Conservation (phyloP, 2,888 invertebrate genomes). For the Prenolepis imparis region DNA sequence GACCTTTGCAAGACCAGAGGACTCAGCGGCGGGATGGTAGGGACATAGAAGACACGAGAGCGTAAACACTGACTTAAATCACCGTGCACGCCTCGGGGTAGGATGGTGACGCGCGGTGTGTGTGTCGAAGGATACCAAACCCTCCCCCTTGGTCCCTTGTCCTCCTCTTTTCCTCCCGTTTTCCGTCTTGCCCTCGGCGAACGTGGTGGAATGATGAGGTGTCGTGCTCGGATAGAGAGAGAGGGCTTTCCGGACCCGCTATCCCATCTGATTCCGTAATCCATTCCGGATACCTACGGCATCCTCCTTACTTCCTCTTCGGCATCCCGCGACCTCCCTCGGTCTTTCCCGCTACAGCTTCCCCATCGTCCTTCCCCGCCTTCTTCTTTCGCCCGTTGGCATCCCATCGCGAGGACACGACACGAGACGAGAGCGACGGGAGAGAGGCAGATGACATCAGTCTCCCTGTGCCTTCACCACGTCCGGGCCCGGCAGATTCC, state of each 20-base stretch:
- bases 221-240: constrained; percentile 73
- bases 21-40: constrained; percentile 47
- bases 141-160: no score
- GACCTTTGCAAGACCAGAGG: constrained; percentile 13
- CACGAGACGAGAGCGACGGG: constrained; percentile 46
- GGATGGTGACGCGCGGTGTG: constrained; percentile 68
- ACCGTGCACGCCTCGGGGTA: constrained; percentile 70
- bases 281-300: constrained; percentile 79
- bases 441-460: constrained; percentile 69
- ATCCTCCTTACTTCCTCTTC: constrained; percentile 54
- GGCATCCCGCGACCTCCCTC: constrained; percentile 6
- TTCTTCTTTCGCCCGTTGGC: constrained; percentile 36
- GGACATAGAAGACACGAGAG: constrained; percentile 59
- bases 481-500: constrained; percentile 73
- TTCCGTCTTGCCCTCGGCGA: constrained; percentile 53
- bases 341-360: neutral
- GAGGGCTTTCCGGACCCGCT: constrained; percentile 70
- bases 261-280: constrained; percentile 83
- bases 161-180: neutral
- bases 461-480: constrained; percentile 75
- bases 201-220: constrained; percentile 80
- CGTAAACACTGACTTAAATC: constrained; percentile 76
- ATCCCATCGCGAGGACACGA: constrained; percentile 57
- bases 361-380: constrained; percentile 32
- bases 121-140: constrained; percentile 68